Conservation (phyloP, 1,140 invertebrate genomes). For the Oryctes rhinoceros region DNA sequence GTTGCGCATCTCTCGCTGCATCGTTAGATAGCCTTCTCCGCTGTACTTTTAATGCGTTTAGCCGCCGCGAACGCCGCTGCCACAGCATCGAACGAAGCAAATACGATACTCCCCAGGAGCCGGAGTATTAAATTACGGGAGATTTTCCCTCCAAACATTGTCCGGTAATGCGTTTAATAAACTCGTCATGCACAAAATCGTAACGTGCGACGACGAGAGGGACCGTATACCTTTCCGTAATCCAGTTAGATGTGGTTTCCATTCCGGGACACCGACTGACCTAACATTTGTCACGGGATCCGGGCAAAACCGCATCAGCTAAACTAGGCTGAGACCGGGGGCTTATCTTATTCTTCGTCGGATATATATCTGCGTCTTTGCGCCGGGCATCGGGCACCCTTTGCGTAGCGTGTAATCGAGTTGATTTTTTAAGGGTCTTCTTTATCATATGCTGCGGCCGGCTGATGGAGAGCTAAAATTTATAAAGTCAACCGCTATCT, state of each 20-base stretch:
- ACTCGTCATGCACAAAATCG: conserved; percentile 55
- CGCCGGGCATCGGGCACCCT: background rate
- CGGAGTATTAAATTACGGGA: conserved; percentile 7
- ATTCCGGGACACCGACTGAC: conserved; percentile 50
- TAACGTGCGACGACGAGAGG: background rate
- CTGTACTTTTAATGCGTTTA: conserved; percentile 17
- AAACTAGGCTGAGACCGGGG: background rate
- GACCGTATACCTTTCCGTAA: conserved; percentile 49
- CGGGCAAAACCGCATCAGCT: conserved; percentile 38
- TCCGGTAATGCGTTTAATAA: conserved; percentile 49
- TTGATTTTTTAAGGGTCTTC: conserved; percentile 18
- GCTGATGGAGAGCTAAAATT: too few species aligned
- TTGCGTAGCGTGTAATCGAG: conserved; percentile 20
- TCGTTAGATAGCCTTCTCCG: background rate
- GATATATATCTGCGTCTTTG: conserved; percentile 7
- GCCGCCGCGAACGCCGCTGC: background rate
- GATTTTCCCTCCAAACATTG: conserved; percentile 28
- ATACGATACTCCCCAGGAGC: background rate
- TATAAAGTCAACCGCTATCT: too few species aligned
- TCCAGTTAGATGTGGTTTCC: conserved; percentile 51
- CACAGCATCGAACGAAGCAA: background rate
- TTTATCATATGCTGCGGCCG: background rate
- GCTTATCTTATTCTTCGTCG: conserved; percentile 36
- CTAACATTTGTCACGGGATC: conserved; percentile 53
- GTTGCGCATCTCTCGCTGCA: background rate